Conservation (phyloP, 2,888 invertebrate genomes). For the Dusona sp. region DNA sequence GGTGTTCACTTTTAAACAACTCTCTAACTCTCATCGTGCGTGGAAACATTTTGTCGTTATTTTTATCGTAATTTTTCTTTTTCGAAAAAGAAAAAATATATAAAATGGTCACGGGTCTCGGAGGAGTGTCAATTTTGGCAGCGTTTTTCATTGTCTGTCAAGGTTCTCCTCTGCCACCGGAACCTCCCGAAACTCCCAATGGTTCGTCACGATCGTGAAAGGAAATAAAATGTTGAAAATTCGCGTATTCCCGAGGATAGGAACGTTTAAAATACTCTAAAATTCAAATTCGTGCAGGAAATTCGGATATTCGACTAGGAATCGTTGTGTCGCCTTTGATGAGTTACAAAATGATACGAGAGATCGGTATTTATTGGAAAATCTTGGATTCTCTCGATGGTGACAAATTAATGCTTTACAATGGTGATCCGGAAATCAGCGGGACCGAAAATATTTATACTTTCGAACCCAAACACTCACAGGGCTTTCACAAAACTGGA, state of each 20-base stretch:
- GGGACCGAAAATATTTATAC: conserved; percentile 70
- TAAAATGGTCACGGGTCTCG: conserved; percentile 27
- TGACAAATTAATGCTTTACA: conserved; percentile 75
- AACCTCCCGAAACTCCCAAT: background rate
- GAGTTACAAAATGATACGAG: conserved; percentile 70
- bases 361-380: conserved; percentile 79
- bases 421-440: conserved; percentile 60
- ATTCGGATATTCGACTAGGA: conserved; percentile 73
- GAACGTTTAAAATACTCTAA: background rate
- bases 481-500: conserved; percentile 75
- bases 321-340: conserved; percentile 78
- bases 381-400: conserved; percentile 71
- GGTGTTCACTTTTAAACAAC: conserved; percentile 23
- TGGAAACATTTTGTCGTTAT: background rate
- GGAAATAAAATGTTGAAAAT: background rate
- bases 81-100: background rate
- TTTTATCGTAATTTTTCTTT: background rate
- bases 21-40: background rate
- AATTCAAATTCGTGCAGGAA: conserved; percentile 66
- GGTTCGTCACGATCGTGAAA: conserved; percentile 4
- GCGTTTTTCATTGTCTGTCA: conserved; percentile 1
- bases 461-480: conserved; percentile 67
- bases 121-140: conserved; percentile 7
- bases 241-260: background rate
- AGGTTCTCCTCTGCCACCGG: conserved; percentile 21